Base-by-base conservation (phyloP, 2,113 vertebrate genomes). In the Lichenostomus cassidix region DNA sequence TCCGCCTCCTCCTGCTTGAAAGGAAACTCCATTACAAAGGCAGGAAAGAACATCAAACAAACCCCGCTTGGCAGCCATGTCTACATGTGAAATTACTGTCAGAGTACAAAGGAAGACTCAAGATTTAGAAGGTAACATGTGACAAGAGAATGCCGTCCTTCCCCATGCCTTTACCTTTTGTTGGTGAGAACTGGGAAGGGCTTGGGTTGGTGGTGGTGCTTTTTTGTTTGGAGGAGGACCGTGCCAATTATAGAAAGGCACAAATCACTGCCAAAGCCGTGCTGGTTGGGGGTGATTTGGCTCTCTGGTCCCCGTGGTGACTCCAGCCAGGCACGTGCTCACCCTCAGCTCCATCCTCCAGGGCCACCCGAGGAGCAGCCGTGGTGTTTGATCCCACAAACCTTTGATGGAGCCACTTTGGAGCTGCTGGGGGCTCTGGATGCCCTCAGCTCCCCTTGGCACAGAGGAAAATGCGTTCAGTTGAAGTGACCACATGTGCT, bases 31-130 rank as follows among this genome's bases (percentile, higher is more conserved):
- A 95, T 96, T 92, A 98, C 98, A 98, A 98, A 98, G 97, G 97
- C 98, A 98, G 98, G 98, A 98, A 98, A 97, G 97, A 87, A 98
- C 98, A 97, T 98, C 98, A 98, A 98, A 98, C 96, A 82, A 83
- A 49, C 93, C 41, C 73, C 22, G 75, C 97, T 97, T 97, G 97
- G 98, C 98, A 96, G 97, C 94, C 93, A 74, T 96, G 58, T 90
- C 94, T 94, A 87, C 63, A 91, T 95, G 96, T 89, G 95, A 92
- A 96, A 95, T 94, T 93, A 95, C 96, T 97, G 97, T 97, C 97
- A 97, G 95, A 97, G 98, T 98, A 98, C 98, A 98, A 97, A 98
- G 98, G 97, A 96, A 97, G 95, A 94, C 96, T 96, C 75, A 95
- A 84, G 90, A 95, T 97, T 97, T 75, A 93, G 94, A 97, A 97